These are phyloP conservation scores for Sebastes wilsoni DNA, from an alignment of 2,797 vertebrate species.

Conservation along the genomic window DNA sequence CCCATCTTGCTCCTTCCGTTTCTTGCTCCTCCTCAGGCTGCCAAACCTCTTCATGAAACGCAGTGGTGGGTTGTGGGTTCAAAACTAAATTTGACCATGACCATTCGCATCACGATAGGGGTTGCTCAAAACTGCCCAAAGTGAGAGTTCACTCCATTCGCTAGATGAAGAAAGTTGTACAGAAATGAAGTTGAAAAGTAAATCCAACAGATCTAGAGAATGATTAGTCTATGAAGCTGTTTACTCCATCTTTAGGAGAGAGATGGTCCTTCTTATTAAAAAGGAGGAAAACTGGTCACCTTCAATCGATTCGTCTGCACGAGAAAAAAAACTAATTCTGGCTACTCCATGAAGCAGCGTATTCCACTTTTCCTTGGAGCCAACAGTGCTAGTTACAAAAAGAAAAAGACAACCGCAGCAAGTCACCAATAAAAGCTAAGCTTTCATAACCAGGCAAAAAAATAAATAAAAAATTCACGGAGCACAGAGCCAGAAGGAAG, in stretches of 20 bases:
- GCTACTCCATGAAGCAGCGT: neutral
- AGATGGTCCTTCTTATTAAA: neutral
- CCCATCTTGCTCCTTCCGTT: constrained; percentile 88
- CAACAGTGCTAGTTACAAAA: neutral
- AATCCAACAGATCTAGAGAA: neutral
- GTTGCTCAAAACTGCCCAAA: constrained; percentile 3
- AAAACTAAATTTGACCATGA: constrained; percentile 78
- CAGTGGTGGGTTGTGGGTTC: constrained; percentile 58
- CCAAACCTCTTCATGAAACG: constrained; percentile 95
- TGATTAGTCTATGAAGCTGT: neutral
- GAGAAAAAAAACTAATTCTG: neutral
- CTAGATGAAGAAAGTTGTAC: neutral
- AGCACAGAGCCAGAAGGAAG: constrained; percentile 19
- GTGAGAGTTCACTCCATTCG: constrained; percentile 35
- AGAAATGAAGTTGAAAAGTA: neutral
- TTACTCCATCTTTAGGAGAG: neutral
- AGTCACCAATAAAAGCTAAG: neutral
- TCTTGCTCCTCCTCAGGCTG: constrained; percentile 92
- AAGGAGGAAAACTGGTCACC: neutral
- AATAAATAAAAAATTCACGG: neutral
- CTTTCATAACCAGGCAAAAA: constrained; percentile 2
- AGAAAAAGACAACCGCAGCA: constrained; percentile 14
- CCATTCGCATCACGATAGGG: constrained; percentile 61
- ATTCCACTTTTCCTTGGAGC: neutral
- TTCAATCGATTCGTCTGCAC: neutral